A percentile compares a stretch with the other conserved stretches of the same genome.
These are phyloP conservation scores for Andrena chrysosceles DNA, from an alignment of 2,888 invertebrate genomes.

Conservation along the genomic window DNA sequence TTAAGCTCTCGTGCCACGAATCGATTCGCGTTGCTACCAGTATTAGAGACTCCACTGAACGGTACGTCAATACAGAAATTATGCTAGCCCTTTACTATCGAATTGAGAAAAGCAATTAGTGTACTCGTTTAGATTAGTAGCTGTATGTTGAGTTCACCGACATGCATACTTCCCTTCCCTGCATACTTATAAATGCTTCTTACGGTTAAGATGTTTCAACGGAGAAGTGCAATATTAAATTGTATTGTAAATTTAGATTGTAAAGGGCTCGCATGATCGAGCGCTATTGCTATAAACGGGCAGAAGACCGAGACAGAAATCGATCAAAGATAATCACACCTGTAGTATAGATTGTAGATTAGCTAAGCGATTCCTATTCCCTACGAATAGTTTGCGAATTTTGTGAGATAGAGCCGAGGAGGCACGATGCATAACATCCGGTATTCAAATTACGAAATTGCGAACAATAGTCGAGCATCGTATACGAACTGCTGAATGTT, in stretches of 20 bases:
- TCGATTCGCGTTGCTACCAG: conserved; percentile 20
- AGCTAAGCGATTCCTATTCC: conserved; percentile 5
- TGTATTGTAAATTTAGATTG: background rate
- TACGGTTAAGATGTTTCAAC: background rate
- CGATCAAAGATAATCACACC: conserved; percentile 9
- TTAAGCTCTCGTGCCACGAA: background rate
- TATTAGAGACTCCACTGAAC: conserved; percentile 1
- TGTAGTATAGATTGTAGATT: conserved; percentile 30
- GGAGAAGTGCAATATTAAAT: conserved; percentile 41
- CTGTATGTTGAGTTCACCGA: too few relatives aligned
- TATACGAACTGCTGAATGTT: background rate
- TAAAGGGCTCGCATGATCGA: conserved; percentile 43
- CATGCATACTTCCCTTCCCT: too few relatives aligned
- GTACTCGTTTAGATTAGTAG: background rate
- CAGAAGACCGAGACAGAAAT: background rate
- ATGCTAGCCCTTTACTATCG: conserved; percentile 25
- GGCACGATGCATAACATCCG: background rate
- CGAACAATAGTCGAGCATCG: background rate
- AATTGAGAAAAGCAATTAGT: background rate
- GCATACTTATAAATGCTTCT: too few relatives aligned
- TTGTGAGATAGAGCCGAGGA: background rate
- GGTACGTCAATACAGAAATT: conserved; percentile 5
- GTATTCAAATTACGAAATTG: background rate
- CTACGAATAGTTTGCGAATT: conserved; percentile 21
- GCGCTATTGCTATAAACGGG: conserved; percentile 8